A percentile compares a stretch with the other conserved stretches of the same genome.
phyloP scores from a whole-genome alignment of 2,888 invertebrate species.

The Drosophila hamatofila region DNA sequence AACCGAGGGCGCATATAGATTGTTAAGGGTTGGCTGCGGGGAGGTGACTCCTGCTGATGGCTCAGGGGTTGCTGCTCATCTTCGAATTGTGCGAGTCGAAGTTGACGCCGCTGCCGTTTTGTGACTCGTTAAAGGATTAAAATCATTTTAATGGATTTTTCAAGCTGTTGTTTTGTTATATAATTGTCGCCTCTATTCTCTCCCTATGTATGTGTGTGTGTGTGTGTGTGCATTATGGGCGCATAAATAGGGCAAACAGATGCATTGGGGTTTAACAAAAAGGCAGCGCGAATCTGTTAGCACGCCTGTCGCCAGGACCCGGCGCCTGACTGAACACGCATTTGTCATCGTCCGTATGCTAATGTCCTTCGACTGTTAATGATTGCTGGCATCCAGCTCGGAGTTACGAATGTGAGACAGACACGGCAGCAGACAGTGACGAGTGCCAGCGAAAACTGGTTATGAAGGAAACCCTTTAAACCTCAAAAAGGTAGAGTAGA shows the following conservation, averaged over 20 bases:
- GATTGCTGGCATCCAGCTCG: conserved; percentile 18
- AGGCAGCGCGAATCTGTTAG: conserved; percentile 48
- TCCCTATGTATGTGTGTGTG: conserved; percentile 22
- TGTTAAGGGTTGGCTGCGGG: background rate
- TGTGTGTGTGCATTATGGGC: conserved; percentile 44
- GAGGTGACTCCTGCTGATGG: conserved; percentile 1
- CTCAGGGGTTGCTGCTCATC: conserved; percentile 48
- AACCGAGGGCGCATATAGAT: conserved; percentile 13
- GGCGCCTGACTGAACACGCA: conserved; percentile 55
- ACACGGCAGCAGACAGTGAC: background rate
- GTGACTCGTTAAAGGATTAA: conserved; percentile 84
- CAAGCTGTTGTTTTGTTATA: conserved; percentile 81
- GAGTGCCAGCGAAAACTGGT: background rate
- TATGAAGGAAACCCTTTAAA: too few relatives aligned
- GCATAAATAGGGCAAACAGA: conserved; percentile 72
- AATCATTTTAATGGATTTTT: conserved; percentile 84
- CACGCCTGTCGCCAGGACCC: conserved; percentile 45
- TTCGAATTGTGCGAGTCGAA: conserved; percentile 35
- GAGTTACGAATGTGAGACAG: background rate
- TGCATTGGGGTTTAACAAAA: conserved; percentile 38
- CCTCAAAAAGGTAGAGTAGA: background rate
- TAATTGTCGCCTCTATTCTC: conserved; percentile 72
- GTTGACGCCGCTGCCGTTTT: conserved; percentile 56
- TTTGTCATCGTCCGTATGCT: conserved; percentile 76
- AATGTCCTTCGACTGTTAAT: conserved; percentile 66